Percentiles rank a stretch among this genome's conserved stretches.
Conservation (phyloP, 2,113 vertebrate species). For the Montifringilla adamsi region DNA sequence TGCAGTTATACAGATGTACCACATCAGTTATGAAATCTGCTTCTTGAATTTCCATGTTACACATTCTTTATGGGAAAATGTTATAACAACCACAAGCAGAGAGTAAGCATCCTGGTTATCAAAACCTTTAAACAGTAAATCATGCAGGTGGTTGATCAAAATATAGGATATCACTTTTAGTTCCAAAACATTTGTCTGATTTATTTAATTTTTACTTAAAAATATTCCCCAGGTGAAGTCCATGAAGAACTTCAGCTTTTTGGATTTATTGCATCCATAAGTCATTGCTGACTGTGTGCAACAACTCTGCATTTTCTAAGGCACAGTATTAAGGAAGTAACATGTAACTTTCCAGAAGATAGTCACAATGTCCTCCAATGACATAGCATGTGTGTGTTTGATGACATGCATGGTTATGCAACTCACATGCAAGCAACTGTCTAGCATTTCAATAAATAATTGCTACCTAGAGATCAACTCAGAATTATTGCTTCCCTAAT, state of each 20-base stretch:
- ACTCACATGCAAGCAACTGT: conserved; percentile 58
- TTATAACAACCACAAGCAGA: conserved; percentile 65
- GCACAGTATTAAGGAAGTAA: conserved; percentile 81
- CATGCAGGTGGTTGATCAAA: conserved; percentile 68
- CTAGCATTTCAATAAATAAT: conserved; percentile 75
- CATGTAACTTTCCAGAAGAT: conserved; percentile 41
- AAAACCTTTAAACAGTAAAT: conserved; percentile 64
- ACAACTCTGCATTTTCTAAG: conserved; percentile 86
- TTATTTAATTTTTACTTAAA: not conserved
- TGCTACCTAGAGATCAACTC: conserved; percentile 58
- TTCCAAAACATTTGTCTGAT: conserved; percentile 46
- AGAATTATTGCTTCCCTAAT: conserved; percentile 73
- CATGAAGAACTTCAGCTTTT: conserved; percentile 7
- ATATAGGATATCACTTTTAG: conserved; percentile 40
- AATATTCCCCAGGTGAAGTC: conserved; percentile 52
- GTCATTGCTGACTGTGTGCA: conserved; percentile 72
- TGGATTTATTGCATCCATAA: conserved; percentile 69
- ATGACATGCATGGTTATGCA: not conserved
- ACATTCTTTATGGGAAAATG: conserved; percentile 17
- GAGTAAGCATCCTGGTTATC: conserved; percentile 66
- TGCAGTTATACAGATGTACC: conserved; percentile 9
- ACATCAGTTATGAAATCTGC: conserved; percentile 40
- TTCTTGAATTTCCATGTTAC: conserved; percentile 28
- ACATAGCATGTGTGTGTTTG: not conserved
- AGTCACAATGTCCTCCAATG: conserved; percentile 45